Evolutionary conservation across 2,888 invertebrate species (phyloP), one percentile per base, ranked within the genome.

Genomic region (Drosophila subquinaria): DNA sequence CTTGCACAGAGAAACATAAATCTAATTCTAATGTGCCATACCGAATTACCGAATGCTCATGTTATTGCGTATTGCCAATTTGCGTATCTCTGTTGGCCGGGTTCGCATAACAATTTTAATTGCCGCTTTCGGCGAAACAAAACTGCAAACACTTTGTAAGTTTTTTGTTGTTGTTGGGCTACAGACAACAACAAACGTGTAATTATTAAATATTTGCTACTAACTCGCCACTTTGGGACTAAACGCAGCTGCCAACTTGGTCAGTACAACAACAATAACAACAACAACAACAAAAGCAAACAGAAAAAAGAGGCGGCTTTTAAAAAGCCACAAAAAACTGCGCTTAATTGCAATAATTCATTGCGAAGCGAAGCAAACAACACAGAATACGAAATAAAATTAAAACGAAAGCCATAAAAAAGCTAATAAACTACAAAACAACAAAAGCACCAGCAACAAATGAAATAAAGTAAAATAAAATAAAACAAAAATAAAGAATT

Each of bases 341-440:
- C 73, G 82, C 79, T 84, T 88, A 89, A 89, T 89, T 88, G 88
- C 88, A 89, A 88, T 89, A 86, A 79, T 84, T 88, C 82, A 85
- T 81, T 84, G 73, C 66, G 69, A 66, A 52, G 78, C 79, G 76
- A 72, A 71, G 73, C 82, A 47, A 71, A 59, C 42, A 52, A 45
- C 33, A 43, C 42, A 77, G 48, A 59, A 69, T 64, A 63, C 67
- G 67, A 74, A 57, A 71, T 59, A 72, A 77, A 80, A 76, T 73
- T 70, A 72, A 77, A 85, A 77, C 73, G 71, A 82, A 79, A 82
- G 67, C 74, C 74, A 72, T 81, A 86, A 85, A 87, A 79, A 81
- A 69, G 80, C 79, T 71, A 84, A 84, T 84, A 84, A 87, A 85
- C 71, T 73, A 70, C 64, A 42, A 40, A 50, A 59, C 38, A 68